Evolutionary conservation across 2,113 vertebrate species (phyloP).

Genomic region (Neogobius melanostomus): DNA sequence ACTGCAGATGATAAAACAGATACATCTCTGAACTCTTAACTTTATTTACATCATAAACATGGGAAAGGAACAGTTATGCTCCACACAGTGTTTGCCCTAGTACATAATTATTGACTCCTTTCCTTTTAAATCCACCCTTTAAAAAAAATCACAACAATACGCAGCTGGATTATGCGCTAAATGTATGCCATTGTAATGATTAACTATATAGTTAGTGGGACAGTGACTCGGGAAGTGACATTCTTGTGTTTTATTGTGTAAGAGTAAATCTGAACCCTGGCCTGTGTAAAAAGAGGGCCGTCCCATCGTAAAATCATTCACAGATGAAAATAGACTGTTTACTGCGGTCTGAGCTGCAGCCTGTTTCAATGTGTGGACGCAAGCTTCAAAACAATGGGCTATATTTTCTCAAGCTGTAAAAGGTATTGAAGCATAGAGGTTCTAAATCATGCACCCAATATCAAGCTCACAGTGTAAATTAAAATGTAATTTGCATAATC

Average conservation of each 20-base stretch:
- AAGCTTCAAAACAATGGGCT: background rate
- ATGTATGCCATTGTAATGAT: background rate
- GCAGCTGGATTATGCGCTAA: background rate
- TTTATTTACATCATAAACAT: background rate
- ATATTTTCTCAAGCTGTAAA: background rate
- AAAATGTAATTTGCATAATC: too few species aligned
- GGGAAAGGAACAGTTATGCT: background rate
- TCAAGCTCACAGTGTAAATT: too few species aligned
- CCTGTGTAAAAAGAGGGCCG: background rate
- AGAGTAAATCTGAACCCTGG: constrained; percentile 4
- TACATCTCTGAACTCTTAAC: background rate
- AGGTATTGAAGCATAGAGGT: background rate
- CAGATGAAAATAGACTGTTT: background rate
- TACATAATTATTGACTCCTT: background rate
- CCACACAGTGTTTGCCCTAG: background rate
- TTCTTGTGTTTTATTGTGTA: background rate
- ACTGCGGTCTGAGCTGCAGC: background rate
- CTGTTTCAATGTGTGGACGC: background rate
- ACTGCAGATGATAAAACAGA: background rate
- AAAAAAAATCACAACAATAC: background rate
- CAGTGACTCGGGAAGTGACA: background rate
- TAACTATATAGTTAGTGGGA: background rate
- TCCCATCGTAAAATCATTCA: constrained; percentile 8
- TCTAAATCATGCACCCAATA: too few species aligned
- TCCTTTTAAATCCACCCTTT: background rate